Evolutionary conservation across 2,113 vertebrate species (phyloP).

Genomic region (Campylomormyrus numenius): DNA sequence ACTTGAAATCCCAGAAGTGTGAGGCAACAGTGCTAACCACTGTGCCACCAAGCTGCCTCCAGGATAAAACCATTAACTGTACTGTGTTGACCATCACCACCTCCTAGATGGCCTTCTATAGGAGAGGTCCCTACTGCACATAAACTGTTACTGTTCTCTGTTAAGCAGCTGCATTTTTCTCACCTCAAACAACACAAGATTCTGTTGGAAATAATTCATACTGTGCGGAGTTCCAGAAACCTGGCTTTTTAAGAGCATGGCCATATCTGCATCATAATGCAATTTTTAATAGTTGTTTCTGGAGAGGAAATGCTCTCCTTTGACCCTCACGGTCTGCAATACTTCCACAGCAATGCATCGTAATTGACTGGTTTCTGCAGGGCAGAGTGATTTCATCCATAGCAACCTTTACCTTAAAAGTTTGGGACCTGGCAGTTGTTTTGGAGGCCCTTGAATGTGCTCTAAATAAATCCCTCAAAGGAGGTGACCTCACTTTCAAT

Average conservation of each 20-base stretch:
- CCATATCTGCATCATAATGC: not conserved
- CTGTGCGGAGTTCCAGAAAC: not conserved
- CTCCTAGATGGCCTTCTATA: not conserved
- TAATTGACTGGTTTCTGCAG: not conserved
- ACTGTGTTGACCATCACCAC: not conserved
- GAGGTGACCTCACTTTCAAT: not conserved
- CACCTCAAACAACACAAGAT: not conserved
- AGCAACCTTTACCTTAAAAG: not conserved
- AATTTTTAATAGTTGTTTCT: not conserved
- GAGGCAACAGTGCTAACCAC: not conserved
- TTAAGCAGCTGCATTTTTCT: not conserved
- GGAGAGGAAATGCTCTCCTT: not conserved
- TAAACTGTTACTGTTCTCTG: not conserved
- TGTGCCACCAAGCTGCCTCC: not conserved
- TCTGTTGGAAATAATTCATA: not conserved
- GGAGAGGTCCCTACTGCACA: not conserved
- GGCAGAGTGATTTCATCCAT: constrained; percentile 1
- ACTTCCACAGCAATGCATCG: not conserved
- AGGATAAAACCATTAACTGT: not conserved
- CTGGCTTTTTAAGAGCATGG: not conserved
- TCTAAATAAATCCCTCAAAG: not conserved
- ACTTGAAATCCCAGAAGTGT: not conserved
- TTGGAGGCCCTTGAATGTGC: not conserved
- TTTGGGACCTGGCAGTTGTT: not conserved
- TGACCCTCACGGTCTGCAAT: not conserved